Evolutionary conservation across 2,888 invertebrate genomes (phyloP).

Genomic region (Nowickia ferox): DNA sequence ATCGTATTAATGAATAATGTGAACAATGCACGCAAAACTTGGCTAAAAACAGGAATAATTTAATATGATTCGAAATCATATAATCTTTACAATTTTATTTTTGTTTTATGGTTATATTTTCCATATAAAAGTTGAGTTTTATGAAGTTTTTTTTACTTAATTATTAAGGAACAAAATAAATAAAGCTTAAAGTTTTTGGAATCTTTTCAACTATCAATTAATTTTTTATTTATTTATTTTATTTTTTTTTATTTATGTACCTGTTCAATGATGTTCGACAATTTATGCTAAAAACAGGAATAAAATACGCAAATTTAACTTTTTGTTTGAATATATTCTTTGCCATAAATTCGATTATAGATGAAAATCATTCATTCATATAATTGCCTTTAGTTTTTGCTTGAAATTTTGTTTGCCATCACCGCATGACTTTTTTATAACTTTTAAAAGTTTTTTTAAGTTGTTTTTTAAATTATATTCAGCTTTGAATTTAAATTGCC

Average conservation of each 20-base stretch:
- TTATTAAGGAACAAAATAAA: too few relatives aligned
- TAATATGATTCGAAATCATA: constrained; percentile 3
- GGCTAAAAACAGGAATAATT: constrained; percentile 16
- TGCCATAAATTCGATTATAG: too few relatives aligned
- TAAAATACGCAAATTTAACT: too few relatives aligned
- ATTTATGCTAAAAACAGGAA: too few relatives aligned
- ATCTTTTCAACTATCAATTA: too few relatives aligned
- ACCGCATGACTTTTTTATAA: neutral
- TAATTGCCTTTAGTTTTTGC: neutral
- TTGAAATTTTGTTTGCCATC: neutral
- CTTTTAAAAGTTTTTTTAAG: neutral
- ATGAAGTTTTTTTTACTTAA: too few relatives aligned
- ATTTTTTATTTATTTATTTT: too few relatives aligned
- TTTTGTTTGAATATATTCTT: too few relatives aligned
- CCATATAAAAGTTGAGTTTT: too few relatives aligned
- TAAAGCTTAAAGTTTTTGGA: too few relatives aligned
- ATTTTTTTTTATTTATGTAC: too few relatives aligned
- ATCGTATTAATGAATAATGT: constrained; percentile 6
- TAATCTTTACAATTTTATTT: neutral
- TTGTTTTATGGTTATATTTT: neutral
- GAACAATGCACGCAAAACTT: constrained; percentile 16
- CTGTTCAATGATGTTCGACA: too few relatives aligned
- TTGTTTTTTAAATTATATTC: constrained; percentile 16
- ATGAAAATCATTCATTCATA: neutral
- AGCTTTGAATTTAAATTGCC: constrained; percentile 35